Base-by-base conservation (phyloP, 2,888 invertebrate genomes). In the Acrobasis suavella region DNA sequence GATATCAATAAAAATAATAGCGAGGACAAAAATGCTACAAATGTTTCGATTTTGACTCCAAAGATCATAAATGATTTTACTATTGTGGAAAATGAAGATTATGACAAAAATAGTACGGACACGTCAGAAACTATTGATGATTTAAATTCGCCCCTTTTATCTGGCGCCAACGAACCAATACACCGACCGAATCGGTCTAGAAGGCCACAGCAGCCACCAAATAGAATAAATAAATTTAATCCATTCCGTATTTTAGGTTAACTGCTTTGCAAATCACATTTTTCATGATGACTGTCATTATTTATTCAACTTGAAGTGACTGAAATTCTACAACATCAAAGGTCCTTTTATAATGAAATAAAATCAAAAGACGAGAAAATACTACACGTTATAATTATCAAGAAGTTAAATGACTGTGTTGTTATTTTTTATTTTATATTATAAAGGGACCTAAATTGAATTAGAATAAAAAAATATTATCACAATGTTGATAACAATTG, bases 231-330 rank as follows among this genome's bases (percentile, higher is more conserved):
- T 73, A 91, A 91, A 80, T 92, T 91, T 66, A 92, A 91, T 67
- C 92, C 91, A 64, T 90, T 92, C 72, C 91, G 91, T 70, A 91
- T 92, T 72, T 80, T 92, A 86, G 92, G 92, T 78, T 92, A 90
- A 73, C 68, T 63, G 5, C 46, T 14, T 46, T 1, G 2, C 32
- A 46, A 46, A n/a, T n/a, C 46, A 14, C 46, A 46, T 5, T 1
- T n/a, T 46, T 42, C 12, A 42, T n/a, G n/a, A 66, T 72, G 76
- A 85, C 83, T 83, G 81, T 78, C 81, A 81, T 69, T 64, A 77
- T 72, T 72, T 77, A 81, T 72, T 74, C 68, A 64, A 63, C 38
- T 65, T 65, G 62, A 66, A 49, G 22, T 76, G 81, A 83, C 83
- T 83, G 80, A 82, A 78, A 72, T 70, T 74, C 72, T 74, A 71